Evolutionary conservation across 2,113 vertebrate genomes (phyloP).

Genomic region (Pogonocichla stellata): DNA sequence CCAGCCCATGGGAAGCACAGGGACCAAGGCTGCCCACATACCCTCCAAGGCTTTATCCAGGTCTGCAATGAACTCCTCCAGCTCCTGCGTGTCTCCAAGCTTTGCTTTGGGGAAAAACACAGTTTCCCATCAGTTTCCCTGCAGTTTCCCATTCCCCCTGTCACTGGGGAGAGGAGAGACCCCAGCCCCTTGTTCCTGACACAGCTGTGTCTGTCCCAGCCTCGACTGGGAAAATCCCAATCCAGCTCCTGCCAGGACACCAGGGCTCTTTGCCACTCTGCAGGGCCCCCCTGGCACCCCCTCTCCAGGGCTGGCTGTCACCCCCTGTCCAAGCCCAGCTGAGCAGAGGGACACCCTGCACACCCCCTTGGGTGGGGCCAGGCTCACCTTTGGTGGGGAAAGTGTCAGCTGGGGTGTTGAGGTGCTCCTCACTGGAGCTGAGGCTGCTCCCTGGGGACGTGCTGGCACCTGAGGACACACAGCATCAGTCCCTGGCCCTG

Average conservation of each 20-base stretch:
- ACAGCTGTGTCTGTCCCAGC: background rate
- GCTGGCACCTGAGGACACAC: constrained; percentile 10
- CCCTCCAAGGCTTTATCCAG: constrained; percentile 63
- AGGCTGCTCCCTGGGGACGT: constrained; percentile 39
- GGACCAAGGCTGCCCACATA: background rate
- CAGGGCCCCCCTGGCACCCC: accelerated
- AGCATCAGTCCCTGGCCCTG: background rate
- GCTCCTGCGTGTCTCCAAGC: constrained; percentile 64
- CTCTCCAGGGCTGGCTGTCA: background rate
- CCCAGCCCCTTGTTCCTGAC: background rate
- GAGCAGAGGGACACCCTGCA: background rate
- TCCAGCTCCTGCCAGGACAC: background rate
- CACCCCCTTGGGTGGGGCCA: background rate
- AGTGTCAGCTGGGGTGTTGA: background rate
- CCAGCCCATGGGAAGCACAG: accelerated
- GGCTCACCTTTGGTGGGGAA: constrained; percentile 39
- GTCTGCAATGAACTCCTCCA: constrained; percentile 70
- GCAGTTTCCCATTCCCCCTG: background rate
- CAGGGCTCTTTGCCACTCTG: background rate
- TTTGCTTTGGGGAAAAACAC: constrained; percentile 3
- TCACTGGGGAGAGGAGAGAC: background rate
- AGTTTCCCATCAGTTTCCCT: background rate
- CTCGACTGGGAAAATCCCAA: background rate
- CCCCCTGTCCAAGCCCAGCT: background rate
- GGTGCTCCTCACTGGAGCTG: constrained; percentile 59